These are phyloP conservation scores for Labia minor DNA, from an alignment of 2,888 invertebrate genomes.

Conservation along the genomic window DNA sequence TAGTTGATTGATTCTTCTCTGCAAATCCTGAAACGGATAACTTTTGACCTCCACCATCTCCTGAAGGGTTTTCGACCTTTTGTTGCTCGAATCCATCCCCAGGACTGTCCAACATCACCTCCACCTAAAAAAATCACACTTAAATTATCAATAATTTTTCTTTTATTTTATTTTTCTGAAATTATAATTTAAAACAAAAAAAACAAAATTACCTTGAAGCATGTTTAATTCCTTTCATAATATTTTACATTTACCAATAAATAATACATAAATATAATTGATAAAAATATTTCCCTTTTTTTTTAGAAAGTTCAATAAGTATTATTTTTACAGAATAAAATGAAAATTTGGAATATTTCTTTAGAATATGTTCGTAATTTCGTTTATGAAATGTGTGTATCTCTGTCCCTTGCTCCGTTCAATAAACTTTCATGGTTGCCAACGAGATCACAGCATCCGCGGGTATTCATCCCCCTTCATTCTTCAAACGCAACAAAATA, in stretches of 20 bases:
- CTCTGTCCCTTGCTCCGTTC: background rate
- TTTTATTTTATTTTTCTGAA: no score
- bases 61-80: conserved; percentile 1
- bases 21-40: background rate
- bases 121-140: background rate
- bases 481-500: no score
- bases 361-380: no score
- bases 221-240: background rate
- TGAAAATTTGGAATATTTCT: no score
- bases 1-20: background rate
- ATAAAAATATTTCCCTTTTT: no score
- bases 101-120: conserved; percentile 1
- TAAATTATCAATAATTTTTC: background rate
- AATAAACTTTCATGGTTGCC: background rate
- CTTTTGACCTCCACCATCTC: background rate
- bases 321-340: no score
- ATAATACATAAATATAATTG: no score
- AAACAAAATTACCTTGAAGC: conserved; percentile 3
- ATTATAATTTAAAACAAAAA: no score
- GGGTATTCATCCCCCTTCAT: background rate
- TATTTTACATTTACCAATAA: background rate
- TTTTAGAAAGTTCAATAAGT: no score
- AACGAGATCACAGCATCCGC: background rate
- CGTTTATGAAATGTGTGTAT: no score
- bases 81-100: conserved; percentile 13